These are phyloP conservation scores for Masticophis lateralis DNA, from an alignment of 2,797 vertebrate species.

Conservation along the genomic window DNA sequence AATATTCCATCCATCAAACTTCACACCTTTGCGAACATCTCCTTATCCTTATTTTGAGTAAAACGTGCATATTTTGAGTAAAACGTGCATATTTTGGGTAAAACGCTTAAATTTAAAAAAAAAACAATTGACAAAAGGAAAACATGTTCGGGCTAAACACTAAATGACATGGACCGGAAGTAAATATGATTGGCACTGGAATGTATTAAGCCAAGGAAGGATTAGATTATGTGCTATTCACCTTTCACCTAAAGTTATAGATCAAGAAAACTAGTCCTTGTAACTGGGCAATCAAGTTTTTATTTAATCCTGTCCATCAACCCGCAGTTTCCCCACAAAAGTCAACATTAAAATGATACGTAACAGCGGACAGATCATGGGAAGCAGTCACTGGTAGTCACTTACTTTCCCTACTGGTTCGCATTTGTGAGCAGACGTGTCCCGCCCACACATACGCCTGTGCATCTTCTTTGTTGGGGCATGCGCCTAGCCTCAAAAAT, in stretches of 20 bases:
- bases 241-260: conserved; percentile 22
- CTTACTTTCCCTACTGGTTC: too few relatives aligned
- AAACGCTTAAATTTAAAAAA: background rate
- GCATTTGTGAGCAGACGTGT: too few relatives aligned
- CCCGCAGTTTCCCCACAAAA: conserved; percentile 29
- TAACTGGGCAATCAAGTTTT: background rate
- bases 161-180: background rate
- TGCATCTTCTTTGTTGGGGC: too few relatives aligned
- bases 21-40: background rate
- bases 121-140: background rate
- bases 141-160: background rate
- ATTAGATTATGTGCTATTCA: background rate
- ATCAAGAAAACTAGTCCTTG: background rate
- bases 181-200: background rate
- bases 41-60: background rate
- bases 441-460: too few relatives aligned
- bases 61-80: background rate
- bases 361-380: too few relatives aligned
- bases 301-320: conserved; percentile 25
- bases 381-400: too few relatives aligned
- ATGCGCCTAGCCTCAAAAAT: too few relatives aligned
- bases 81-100: background rate
- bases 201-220: background rate
- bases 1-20: background rate
- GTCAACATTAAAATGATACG: conserved; percentile 39